Evolutionary conservation across 1,140 invertebrate species (phyloP).

Genomic region (Zaprionus ghesquierei): DNA sequence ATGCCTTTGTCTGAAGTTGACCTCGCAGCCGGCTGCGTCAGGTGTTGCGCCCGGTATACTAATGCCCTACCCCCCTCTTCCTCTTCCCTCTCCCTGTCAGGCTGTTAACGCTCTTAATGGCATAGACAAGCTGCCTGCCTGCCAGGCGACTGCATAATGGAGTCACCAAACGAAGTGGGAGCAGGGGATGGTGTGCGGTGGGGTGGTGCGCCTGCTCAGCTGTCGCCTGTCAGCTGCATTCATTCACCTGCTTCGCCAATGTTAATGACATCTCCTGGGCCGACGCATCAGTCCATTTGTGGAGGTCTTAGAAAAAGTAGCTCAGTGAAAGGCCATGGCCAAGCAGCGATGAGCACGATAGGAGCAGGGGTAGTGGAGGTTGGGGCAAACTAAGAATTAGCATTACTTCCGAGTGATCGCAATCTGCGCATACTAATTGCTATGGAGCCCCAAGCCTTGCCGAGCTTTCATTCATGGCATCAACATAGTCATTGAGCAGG

Average conservation of each 20-base stretch:
- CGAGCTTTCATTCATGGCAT: slow-evolving; percentile 74
- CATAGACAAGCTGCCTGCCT: slow-evolving; percentile 63
- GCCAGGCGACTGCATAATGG: slow-evolving; percentile 63
- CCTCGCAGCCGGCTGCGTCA: slow-evolving; percentile 61
- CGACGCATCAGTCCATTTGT: slow-evolving; percentile 65
- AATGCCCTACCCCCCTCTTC: slow-evolving; percentile 38
- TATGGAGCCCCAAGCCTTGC: slow-evolving; percentile 20
- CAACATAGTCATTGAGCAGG: slow-evolving; percentile 56
- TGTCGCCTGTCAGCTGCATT: slow-evolving; percentile 73
- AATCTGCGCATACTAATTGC: slow-evolving; percentile 82
- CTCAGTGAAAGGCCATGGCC: slow-evolving; percentile 39
- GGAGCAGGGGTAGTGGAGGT: background rate
- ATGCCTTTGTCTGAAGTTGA: slow-evolving; percentile 79
- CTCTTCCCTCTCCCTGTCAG: background rate
- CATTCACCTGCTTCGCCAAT: slow-evolving; percentile 70
- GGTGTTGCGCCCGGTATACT: slow-evolving; percentile 73
- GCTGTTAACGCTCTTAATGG: slow-evolving; percentile 73
- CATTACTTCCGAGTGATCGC: slow-evolving; percentile 82
- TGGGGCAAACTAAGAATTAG: slow-evolving; percentile 53
- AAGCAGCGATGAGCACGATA: background rate
- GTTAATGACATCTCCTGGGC: slow-evolving; percentile 78
- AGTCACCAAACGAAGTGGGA: slow-evolving; percentile 28
- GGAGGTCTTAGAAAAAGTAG: slow-evolving; percentile 55
- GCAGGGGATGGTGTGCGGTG: background rate
- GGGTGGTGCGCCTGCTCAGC: slow-evolving; percentile 2